phyloP scores from a whole-genome alignment of 2,888 invertebrate species.

The Polydrusus pterygomalis region DNA sequence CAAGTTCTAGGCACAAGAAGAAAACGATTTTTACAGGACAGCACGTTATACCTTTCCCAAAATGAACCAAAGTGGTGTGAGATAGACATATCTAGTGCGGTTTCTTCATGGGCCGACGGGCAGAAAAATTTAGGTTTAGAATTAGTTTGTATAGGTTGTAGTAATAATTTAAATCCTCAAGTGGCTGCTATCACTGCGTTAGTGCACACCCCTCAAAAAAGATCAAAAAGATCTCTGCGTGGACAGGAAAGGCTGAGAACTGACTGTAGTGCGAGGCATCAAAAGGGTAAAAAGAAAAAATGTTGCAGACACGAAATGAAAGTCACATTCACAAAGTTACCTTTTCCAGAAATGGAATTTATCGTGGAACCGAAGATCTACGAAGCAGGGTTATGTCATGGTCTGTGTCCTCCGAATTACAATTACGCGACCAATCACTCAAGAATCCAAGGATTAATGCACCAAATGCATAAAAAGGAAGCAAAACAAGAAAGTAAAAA shows the following conservation, averaged over 20 bases:
- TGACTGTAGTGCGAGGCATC: constrained; percentile 74
- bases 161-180: constrained; percentile 68
- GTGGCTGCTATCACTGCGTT: constrained; percentile 67
- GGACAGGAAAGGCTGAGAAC: constrained; percentile 71
- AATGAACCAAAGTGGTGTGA: constrained; percentile 76
- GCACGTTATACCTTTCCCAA: constrained; percentile 67
- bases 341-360: constrained; percentile 73
- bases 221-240: constrained; percentile 62
- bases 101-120: constrained; percentile 72
- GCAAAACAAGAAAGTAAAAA: constrained; percentile 66
- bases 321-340: constrained; percentile 79
- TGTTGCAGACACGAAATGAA: constrained; percentile 82
- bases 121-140: constrained; percentile 74
- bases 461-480: constrained; percentile 75
- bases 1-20: constrained; percentile 70
- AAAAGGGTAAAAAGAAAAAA: constrained; percentile 72
- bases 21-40: constrained; percentile 68
- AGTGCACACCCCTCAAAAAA: constrained; percentile 64
- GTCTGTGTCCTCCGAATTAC: constrained; percentile 80
- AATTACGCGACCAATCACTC: constrained; percentile 84
- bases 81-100: constrained; percentile 76
- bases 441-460: constrained; percentile 80
- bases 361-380: constrained; percentile 82
- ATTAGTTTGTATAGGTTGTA: constrained; percentile 74
- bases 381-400: constrained; percentile 83